These are phyloP conservation scores for Ostrea edulis DNA, from an alignment of 1,140 invertebrate species.

Conservation along the genomic window DNA sequence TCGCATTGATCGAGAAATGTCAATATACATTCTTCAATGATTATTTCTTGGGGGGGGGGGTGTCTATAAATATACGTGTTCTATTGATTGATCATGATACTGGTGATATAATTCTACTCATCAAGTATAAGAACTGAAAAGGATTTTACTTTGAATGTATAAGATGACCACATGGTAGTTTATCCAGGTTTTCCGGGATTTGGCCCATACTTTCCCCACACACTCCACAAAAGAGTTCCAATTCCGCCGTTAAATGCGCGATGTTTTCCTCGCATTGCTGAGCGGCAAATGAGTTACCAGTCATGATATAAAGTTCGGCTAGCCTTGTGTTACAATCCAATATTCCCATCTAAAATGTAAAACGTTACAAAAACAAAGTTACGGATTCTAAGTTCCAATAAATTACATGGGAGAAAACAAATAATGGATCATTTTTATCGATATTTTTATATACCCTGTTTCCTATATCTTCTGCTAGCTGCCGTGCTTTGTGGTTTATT, in stretches of 20 bases:
- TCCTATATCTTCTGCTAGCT: conserved; percentile 66
- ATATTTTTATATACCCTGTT: conserved; percentile 67
- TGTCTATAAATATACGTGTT: too few species aligned
- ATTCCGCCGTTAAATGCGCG: conserved; percentile 60
- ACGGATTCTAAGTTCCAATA: not conserved
- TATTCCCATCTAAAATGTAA: conserved; percentile 59
- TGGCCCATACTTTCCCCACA: conserved; percentile 68
- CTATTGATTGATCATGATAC: too few species aligned
- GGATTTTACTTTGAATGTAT: conserved; percentile 65
- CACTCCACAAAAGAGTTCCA: conserved; percentile 70
- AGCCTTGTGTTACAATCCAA: conserved; percentile 64
- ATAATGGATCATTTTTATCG: not conserved
- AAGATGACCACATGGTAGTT: conserved; percentile 68
- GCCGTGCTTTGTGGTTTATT: conserved; percentile 66
- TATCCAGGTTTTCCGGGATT: conserved; percentile 63
- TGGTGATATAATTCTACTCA: too few species aligned
- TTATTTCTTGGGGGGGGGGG: too few species aligned
- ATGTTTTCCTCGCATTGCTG: conserved; percentile 26
- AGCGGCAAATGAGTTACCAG: conserved; percentile 49
- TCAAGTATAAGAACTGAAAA: too few species aligned
- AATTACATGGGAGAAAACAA: not conserved
- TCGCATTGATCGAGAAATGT: too few species aligned
- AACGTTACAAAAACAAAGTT: not conserved
- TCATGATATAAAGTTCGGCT: conserved; percentile 56
- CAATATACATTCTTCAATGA: too few species aligned